phyloP scores from a whole-genome alignment of 2,797 vertebrate genomes.

The Enteromius anoplus region DNA sequence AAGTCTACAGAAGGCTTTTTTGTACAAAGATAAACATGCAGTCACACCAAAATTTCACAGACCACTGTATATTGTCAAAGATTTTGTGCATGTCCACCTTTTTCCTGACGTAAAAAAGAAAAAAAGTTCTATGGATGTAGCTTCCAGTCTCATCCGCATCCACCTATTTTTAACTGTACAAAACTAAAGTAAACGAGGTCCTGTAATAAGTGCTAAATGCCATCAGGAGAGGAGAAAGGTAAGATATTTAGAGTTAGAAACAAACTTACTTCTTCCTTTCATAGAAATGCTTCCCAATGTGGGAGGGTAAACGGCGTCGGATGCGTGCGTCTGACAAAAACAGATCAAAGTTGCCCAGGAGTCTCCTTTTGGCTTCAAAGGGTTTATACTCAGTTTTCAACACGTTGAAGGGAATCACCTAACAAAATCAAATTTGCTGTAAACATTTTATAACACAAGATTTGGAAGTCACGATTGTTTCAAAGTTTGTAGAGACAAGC shows the following conservation, averaged over 20 bases:
- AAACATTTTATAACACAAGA: not conserved
- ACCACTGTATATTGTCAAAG: not conserved
- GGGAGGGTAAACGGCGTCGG: conserved; percentile 84
- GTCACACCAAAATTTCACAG: not conserved
- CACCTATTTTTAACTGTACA: too few relatives aligned
- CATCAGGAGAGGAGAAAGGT: too few relatives aligned
- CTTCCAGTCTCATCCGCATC: too few relatives aligned
- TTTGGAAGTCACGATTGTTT: conserved; percentile 42
- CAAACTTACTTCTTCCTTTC: conserved; percentile 84
- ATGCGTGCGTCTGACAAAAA: conserved; percentile 89
- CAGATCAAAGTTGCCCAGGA: conserved; percentile 86
- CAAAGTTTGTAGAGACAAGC: conserved; percentile 65
- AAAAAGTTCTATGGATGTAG: too few relatives aligned
- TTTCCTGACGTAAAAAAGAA: too few relatives aligned
- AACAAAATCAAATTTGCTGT: conserved; percentile 5
- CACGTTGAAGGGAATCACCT: conserved; percentile 88
- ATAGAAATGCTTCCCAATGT: conserved; percentile 92
- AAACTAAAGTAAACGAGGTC: too few relatives aligned
- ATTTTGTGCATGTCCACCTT: not conserved
- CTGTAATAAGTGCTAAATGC: too few relatives aligned
- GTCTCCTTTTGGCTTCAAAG: conserved; percentile 87
- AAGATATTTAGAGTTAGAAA: not conserved
- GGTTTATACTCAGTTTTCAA: conserved; percentile 92
- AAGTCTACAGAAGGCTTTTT: not conserved
- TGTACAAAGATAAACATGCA: not conserved